These are phyloP conservation scores for Lycocorax pyrrhopterus DNA, from an alignment of 2,113 vertebrate genomes.

Conservation along the genomic window DNA sequence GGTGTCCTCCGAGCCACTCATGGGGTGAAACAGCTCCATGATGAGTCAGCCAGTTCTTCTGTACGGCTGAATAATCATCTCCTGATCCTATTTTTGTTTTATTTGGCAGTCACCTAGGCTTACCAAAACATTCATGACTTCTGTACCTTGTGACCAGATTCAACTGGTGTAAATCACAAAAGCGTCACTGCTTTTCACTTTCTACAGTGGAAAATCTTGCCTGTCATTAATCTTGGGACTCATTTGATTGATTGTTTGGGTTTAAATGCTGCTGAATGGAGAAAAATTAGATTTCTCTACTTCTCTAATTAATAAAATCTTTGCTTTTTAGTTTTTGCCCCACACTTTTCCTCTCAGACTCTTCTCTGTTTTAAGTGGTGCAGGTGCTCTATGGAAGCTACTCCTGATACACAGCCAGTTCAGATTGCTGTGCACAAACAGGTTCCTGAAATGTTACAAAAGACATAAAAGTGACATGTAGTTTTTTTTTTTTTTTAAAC, in stretches of 20 bases:
- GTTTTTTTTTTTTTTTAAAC: neutral
- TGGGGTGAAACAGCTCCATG: neutral
- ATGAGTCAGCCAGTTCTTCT: constrained; percentile 21
- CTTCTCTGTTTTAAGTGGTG: neutral
- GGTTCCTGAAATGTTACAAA: neutral
- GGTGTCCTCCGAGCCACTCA: neutral
- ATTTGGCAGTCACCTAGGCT: constrained; percentile 37
- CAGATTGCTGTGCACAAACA: neutral
- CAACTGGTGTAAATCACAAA: constrained; percentile 24
- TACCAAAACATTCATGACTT: constrained; percentile 45
- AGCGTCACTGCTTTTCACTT: neutral
- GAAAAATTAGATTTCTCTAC: neutral
- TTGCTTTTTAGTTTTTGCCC: neutral
- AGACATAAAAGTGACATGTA: neutral
- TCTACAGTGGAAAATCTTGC: constrained; percentile 38
- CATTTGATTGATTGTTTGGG: neutral
- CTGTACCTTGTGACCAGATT: constrained; percentile 49
- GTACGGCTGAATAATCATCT: constrained; percentile 30
- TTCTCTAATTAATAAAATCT: neutral
- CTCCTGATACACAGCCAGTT: neutral
- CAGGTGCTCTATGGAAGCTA: accelerated
- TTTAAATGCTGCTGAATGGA: neutral
- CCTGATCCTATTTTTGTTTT: constrained; percentile 32
- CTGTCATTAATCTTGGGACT: neutral
- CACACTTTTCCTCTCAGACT: neutral